Evolutionary conservation across 2,113 vertebrate species (phyloP), one percentile per base, ranked within the genome.

Genomic region (human (Homo sapiens)): DNA sequence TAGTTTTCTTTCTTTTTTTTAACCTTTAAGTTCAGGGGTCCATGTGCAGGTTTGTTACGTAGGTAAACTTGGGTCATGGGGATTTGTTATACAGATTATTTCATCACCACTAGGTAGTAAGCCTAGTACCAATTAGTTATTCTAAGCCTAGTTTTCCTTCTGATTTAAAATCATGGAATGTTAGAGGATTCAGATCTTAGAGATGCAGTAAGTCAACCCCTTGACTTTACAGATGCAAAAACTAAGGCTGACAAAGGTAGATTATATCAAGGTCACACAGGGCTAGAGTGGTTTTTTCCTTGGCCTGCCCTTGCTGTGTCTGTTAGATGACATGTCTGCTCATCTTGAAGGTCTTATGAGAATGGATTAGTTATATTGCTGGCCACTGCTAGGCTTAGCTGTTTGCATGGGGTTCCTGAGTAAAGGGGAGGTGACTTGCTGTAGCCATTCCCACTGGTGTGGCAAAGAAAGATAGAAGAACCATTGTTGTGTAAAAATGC

Each of bases 101-200:
- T 61, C 59, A 61, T 30, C 61, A 30, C 61, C 27, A 45, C 45
- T 27, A 64, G 61, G 27, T 64, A 64, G 14, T 64, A 13, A 64
- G 61, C 27, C 61, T 64, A 30, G 61, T 30, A 64, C 61, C 61
- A 2, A 30, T 64, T 64, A 30, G 27, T 64, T 64, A 14, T 72
- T 93, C 43, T 88, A 68, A 90, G 48, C 18, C 40, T 48, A 32
- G 25, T 32, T 80, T 95, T 90, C 25, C 79, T 93, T 96, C 68
- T 40, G 16, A 55, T 66, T 91, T 64, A 82, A 23, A 93, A 30
- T 68, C 55, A 64, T 27, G 38, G 50, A 50, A 55, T 17, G 11
- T 73, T 89, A 55, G 92, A 55, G n/a, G 48, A 72, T 22, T 93
- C 73, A 83, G 66, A 48, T 5, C 64, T 89, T 38, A 50, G 61